Conservation (phyloP, 1,140 invertebrate species). For the Mamestra configurata region DNA sequence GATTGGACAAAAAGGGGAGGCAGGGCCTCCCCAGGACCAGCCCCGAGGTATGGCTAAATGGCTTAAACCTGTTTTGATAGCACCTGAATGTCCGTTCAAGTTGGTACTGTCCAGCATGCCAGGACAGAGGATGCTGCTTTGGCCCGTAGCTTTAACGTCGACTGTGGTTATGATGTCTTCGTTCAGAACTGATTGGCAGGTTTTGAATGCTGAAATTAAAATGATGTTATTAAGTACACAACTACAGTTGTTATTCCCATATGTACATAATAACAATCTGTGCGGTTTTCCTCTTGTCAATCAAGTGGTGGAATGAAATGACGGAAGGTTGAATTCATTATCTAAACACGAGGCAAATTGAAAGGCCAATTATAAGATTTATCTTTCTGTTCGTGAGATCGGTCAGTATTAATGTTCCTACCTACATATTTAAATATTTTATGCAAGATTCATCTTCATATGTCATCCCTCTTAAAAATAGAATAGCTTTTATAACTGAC, state of each 20-base stretch:
- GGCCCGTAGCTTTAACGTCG: slow-evolving; percentile 66
- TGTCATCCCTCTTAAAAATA: no score
- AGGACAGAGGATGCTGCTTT: slow-evolving; percentile 72
- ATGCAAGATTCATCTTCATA: no score
- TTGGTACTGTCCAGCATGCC: slow-evolving; percentile 65
- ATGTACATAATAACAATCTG: not conserved
- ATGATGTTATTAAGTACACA: not conserved
- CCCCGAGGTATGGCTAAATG: slow-evolving; percentile 94
- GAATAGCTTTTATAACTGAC: no score
- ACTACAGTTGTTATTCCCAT: not conserved
- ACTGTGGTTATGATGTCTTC: slow-evolving; percentile 73
- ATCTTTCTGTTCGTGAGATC: no score
- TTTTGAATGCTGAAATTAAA: slow-evolving; percentile 71
- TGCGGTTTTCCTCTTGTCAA: not conserved
- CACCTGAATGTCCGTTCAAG: slow-evolving; percentile 88
- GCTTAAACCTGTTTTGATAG: slow-evolving; percentile 91
- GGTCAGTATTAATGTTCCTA: no score
- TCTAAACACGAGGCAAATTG: not conserved
- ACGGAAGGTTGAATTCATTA: not conserved
- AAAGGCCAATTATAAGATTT: not conserved
- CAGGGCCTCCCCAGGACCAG: slow-evolving; percentile 94
- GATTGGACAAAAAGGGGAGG: slow-evolving; percentile 91
- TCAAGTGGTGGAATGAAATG: not conserved
- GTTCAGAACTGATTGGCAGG: slow-evolving; percentile 74
- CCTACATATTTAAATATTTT: no score